phyloP scores from a whole-genome alignment of 2,888 invertebrate genomes.

The Dryobotodes eremita region DNA sequence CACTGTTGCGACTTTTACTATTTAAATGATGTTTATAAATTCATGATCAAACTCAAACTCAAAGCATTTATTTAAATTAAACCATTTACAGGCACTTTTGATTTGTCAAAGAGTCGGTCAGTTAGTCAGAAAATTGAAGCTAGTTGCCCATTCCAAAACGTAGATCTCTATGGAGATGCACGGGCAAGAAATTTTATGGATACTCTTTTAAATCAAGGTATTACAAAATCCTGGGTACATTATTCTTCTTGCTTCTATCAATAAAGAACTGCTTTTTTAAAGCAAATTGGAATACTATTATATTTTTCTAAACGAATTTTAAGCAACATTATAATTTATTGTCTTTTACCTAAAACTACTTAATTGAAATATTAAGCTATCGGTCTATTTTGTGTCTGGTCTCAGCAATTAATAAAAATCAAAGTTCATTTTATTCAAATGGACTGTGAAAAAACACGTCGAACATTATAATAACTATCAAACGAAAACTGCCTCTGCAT shows the following conservation, averaged over 20 bases:
- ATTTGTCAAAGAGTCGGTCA: no score
- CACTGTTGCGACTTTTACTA: slow-evolving; percentile 26
- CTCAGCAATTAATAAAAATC: not conserved
- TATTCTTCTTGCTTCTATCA: not conserved
- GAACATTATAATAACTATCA: not conserved
- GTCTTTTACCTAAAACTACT: not conserved
- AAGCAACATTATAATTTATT: not conserved
- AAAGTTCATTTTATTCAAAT: not conserved
- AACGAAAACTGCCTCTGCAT: not conserved
- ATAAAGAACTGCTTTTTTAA: not conserved
- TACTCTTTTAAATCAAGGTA: no score
- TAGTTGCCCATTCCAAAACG: no score
- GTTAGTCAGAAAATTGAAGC: no score
- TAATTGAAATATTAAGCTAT: not conserved
- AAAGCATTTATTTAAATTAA: no score
- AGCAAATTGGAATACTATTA: not conserved
- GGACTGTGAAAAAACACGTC: not conserved
- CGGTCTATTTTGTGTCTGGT: not conserved
- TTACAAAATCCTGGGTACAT: no score
- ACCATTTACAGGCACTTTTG: no score
- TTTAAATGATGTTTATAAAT: not conserved
- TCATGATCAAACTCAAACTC: not conserved
- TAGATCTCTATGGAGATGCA: no score
- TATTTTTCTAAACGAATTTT: not conserved
- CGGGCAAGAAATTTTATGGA: no score